Base-by-base conservation (phyloP, 2,888 invertebrate species). In the Zonitis immaculata region DNA sequence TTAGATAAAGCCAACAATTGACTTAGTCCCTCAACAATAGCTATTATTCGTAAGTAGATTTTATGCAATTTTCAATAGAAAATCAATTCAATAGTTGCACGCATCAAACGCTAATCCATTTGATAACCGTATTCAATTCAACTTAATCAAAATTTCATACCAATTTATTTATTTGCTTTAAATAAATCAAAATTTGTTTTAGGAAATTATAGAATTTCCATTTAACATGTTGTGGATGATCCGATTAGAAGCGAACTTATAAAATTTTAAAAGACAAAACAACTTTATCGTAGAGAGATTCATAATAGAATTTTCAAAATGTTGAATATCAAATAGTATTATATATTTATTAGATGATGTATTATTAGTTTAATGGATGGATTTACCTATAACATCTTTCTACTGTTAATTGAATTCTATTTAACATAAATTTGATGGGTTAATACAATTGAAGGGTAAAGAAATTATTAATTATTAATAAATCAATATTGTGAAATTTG, bases 31-130 rank as follows among this genome's bases (percentile, higher is more conserved):
- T 20, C 20, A 39, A 39, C 39, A 39, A 39, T 39, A 39, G 39
- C 39, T 6, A 39, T 39, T 39, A 39, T 39, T 39, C 39, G n/a
- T 39, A 39, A 39, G 39, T 39, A 39, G 39, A 39, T 39, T 39
- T 39, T 39, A 18, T 39, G 39, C 20, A 39, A 39, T 39, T 39
- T 39, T 39, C 39, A 20, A 39, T 39, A 39, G 20, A n/a, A 39
- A 39, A 39, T 39, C 39, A 20, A 39, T 39, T 39, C 18, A 18
- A 39, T 39, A n/a, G 18, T 39, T 39, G 11, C 8, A 20, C 11
- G n/a, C 18, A 39, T 39, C 39, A 18, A 6, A 18, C 11, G 20
- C 18, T 20, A 39, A 39, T 39, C 20, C 39, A 20, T 8, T 39
- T 20, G 8, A 39, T 39, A 20, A 9, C 6, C 11, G 1, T 18